Evolutionary conservation across 2,797 vertebrate species (phyloP), one percentile per base, ranked within the genome.

Genomic region (Coluber constrictor): DNA sequence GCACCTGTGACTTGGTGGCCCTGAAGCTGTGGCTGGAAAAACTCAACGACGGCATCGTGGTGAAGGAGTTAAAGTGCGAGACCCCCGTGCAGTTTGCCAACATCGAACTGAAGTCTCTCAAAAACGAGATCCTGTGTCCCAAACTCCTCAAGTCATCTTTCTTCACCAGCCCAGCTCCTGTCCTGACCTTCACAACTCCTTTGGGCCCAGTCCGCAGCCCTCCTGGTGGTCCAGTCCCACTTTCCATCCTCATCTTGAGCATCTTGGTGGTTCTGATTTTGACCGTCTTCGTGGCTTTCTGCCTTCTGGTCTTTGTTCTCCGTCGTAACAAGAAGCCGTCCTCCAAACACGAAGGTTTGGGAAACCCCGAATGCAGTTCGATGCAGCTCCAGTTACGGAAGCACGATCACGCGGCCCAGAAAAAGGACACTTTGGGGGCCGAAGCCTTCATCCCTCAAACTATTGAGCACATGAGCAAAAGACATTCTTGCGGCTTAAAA

Each of bases 401-500:
- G 93, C 99, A 99, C 0, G 98, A 98, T 92, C 98, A 98, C 96
- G 99, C 99, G 96, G 98, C 98, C 0, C 98, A 98, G 95, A 99
- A 99, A 95, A 99, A 99, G 90, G 99, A 99, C 0, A 98, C 98
- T 92, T 97, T 99, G 94, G 98, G 98, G 56, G 98, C 98, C 7
- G 99, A 99, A 97, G 98, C 99, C 3, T 99, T 99, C 97, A 99
- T 99, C 94, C 99, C 99, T 27, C 99, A 99, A 96, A 99, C 99
- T 94, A 99, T 99, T n/a, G 99, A 99, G 97, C 99, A 99, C 97
- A 99, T 99, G 96, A 99, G 98, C 96, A 99, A 99, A 97, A 99
- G 98, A 97, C 99, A 99, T 96, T 99, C 98, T 5, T 99, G 99
- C 66, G 98, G 99, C 93, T 98, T 99, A n/a, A 98, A 98, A 25